phyloP scores from a whole-genome alignment of 2,888 invertebrate species.

The Erebia aethiops region DNA sequence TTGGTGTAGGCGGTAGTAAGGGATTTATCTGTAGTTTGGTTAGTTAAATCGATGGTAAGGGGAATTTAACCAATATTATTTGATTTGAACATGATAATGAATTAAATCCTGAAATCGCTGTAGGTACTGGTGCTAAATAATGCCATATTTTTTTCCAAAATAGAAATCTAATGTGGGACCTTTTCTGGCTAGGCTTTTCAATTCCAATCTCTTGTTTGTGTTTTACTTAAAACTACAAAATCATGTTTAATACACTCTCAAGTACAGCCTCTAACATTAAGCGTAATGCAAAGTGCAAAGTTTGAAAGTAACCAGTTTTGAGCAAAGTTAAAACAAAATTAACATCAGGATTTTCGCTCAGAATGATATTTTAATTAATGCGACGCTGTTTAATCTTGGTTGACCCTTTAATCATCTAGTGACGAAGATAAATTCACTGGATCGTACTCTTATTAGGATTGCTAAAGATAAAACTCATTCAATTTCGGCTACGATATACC shows the following conservation, averaged over 20 bases:
- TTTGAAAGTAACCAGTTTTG: conserved; percentile 30
- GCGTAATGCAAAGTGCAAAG: conserved; percentile 24
- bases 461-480: conserved; percentile 13
- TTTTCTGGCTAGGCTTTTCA: too few species aligned
- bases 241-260: conserved; percentile 30
- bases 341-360: conserved; percentile 26
- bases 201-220: not conserved
- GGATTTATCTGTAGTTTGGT: too few species aligned
- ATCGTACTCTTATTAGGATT: not conserved
- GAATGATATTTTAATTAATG: conserved; percentile 29
- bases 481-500: not conserved
- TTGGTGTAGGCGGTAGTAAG: too few species aligned
- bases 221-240: conserved; percentile 9
- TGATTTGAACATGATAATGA: too few species aligned
- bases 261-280: conserved; percentile 26
- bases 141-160: too few species aligned
- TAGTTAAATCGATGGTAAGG: too few species aligned
- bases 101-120: too few species aligned
- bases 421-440: conserved; percentile 23
- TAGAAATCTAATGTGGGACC: too few species aligned
- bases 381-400: conserved; percentile 23
- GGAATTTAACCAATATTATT: too few species aligned
- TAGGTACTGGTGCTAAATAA: too few species aligned
- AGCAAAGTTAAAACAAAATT: conserved; percentile 31
- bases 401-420: conserved; percentile 17